These are phyloP conservation scores for Pachypeltis micranthus DNA, from an alignment of 1,140 invertebrate genomes.

Conservation along the genomic window DNA sequence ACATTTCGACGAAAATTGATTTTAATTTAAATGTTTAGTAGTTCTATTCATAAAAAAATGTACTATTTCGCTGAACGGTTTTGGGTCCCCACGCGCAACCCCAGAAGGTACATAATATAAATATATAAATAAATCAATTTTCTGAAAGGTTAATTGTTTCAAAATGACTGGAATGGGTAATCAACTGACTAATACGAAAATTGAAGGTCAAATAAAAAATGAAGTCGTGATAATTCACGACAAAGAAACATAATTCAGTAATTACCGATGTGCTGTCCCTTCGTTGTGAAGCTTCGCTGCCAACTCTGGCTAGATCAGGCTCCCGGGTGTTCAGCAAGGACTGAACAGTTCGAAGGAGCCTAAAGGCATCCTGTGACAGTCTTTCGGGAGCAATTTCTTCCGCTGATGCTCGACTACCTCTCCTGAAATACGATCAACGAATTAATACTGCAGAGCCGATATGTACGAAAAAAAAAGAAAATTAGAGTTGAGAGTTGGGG, in stretches of 20 bases:
- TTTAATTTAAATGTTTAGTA: no score
- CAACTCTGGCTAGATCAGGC: constrained; percentile 41
- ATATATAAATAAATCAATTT: no score
- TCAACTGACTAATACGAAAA: no score
- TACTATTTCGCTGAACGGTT: no score
- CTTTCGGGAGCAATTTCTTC: constrained; percentile 49
- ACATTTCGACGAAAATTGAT: no score
- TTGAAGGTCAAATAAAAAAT: neutral
- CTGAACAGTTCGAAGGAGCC: constrained; percentile 50
- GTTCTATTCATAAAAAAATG: no score
- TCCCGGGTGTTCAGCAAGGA: constrained; percentile 50
- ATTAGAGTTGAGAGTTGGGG: no score
- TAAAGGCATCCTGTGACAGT: constrained; percentile 52
- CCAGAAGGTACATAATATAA: no score
- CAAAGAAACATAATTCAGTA: neutral
- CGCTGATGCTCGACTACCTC: constrained; percentile 26
- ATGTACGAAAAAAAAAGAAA: no score
- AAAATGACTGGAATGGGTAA: neutral
- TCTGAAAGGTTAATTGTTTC: no score
- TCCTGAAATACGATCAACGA: constrained; percentile 25
- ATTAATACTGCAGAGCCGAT: no score
- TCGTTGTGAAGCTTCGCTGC: constrained; percentile 14
- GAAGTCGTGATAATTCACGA: neutral
- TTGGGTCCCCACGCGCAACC: no score
- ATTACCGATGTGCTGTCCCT: constrained; percentile 25